Percentiles rank a stretch among this genome's conserved stretches.
Conservation (phyloP, 2,797 vertebrate species). For the Avahi laniger region DNA sequence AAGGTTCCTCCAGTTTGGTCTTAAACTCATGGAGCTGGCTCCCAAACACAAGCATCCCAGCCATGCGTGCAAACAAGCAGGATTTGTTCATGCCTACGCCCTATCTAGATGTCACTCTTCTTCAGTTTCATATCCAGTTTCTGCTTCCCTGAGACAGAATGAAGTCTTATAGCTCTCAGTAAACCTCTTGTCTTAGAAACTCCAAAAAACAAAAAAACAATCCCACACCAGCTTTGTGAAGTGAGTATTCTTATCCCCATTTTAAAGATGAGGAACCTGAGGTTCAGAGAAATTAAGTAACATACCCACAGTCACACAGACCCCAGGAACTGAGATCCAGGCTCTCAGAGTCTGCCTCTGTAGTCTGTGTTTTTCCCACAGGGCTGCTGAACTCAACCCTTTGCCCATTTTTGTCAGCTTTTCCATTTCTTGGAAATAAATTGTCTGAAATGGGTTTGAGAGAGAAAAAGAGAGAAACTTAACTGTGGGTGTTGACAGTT, state of each 20-base stretch:
- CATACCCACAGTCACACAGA: background rate
- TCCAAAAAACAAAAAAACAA: background rate
- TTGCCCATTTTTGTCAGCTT: slow-evolving; percentile 43
- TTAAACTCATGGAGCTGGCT: background rate
- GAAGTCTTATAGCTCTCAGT: background rate
- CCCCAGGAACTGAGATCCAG: background rate
- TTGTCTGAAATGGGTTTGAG: slow-evolving; percentile 14
- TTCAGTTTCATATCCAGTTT: slow-evolving; percentile 52
- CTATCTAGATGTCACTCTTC: background rate
- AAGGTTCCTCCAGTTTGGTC: background rate
- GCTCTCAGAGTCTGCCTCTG: background rate
- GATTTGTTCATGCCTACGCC: background rate
- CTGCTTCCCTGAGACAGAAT: background rate
- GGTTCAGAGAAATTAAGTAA: background rate
- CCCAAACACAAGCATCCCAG: background rate
- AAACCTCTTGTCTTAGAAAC: background rate
- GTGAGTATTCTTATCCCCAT: background rate
- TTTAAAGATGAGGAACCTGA: slow-evolving; percentile 24
- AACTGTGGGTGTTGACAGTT: background rate
- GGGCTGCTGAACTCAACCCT: background rate
- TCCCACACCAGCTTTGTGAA: background rate
- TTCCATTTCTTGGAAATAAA: background rate
- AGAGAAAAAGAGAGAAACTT: background rate
- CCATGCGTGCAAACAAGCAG: background rate
- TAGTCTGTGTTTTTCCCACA: background rate